A percentile compares a stretch with the other conserved stretches of the same genome.
phyloP scores from a whole-genome alignment of 2,888 invertebrate genomes.

The Melieria omissa region DNA sequence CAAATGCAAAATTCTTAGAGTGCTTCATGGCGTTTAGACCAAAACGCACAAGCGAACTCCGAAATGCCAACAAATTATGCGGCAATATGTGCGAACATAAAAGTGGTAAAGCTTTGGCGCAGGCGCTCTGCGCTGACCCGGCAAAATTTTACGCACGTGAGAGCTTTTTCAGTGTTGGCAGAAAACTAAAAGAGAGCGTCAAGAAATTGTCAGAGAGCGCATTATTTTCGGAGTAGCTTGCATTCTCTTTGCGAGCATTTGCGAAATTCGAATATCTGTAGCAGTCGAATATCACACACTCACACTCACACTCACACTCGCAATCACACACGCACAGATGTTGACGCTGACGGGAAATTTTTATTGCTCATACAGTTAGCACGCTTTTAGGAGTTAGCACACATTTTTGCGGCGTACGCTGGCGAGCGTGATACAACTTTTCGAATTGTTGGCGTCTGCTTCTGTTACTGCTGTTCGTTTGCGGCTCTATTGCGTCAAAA shows the following conservation, averaged over 20 bases:
- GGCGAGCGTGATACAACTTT: neutral
- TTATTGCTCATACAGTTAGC: neutral
- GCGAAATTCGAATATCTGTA: conserved; percentile 19
- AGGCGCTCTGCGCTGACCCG: conserved; percentile 39
- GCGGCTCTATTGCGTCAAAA: neutral
- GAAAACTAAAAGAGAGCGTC: neutral
- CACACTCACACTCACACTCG: neutral
- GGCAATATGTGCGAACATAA: neutral
- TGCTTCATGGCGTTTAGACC: conserved; percentile 29
- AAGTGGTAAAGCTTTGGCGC: conserved; percentile 30
- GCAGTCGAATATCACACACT: neutral
- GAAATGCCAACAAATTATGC: neutral
- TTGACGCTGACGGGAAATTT: neutral
- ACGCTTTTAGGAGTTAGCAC: neutral
- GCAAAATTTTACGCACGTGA: conserved; percentile 32
- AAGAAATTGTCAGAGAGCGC: neutral
- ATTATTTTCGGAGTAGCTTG: neutral
- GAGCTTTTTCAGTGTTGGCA: neutral
- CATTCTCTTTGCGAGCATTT: conserved; percentile 22
- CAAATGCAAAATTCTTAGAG: conserved; percentile 39
- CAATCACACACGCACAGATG: neutral
- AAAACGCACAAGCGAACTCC: conserved; percentile 3
- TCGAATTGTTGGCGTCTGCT: neutral
- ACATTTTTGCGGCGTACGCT: neutral
- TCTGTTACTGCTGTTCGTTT: neutral